Evolutionary conservation across 2,888 invertebrate genomes (phyloP).

Genomic region (Sesamia inferens): DNA sequence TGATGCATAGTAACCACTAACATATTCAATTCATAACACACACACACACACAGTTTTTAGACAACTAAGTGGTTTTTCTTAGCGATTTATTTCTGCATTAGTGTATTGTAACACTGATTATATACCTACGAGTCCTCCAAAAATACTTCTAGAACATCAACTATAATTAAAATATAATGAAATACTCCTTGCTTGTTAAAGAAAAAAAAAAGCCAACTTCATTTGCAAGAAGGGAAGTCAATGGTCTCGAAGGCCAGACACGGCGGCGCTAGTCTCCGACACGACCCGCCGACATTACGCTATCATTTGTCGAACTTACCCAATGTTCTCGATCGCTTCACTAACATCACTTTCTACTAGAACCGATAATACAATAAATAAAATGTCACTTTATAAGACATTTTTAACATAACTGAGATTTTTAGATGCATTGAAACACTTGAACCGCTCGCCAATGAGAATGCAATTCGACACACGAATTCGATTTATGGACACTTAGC

Average conservation of each 20-base stretch:
- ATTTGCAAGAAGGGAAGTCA: slow-evolving; percentile 78
- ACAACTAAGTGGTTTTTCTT: background rate
- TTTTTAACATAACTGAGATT: slow-evolving; percentile 14
- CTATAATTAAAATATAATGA: slow-evolving; percentile 30
- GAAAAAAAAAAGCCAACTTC: slow-evolving; percentile 57
- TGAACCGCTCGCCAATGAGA: slow-evolving; percentile 45
- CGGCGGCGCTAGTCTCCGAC: slow-evolving; percentile 77
- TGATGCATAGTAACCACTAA: background rate
- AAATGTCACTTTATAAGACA: background rate
- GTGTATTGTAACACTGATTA: background rate
- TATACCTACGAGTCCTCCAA: background rate
- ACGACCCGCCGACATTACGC: slow-evolving; percentile 76
- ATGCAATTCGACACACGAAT: slow-evolving; percentile 85
- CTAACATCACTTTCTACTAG: slow-evolving; percentile 55
- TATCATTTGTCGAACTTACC: slow-evolving; percentile 80
- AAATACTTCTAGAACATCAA: slow-evolving; percentile 9
- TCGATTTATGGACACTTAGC: slow-evolving; percentile 86
- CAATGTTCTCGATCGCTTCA: slow-evolving; percentile 77
- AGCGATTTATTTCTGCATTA: background rate
- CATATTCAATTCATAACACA: background rate
- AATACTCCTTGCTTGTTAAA: slow-evolving; percentile 48
- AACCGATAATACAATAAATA: slow-evolving; percentile 39
- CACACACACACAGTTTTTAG: no score
- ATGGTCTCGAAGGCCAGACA: slow-evolving; percentile 82
- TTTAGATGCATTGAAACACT: slow-evolving; percentile 25